Base-by-base conservation (phyloP, 2,888 invertebrate genomes). In the Shargacucullia verbasci region DNA sequence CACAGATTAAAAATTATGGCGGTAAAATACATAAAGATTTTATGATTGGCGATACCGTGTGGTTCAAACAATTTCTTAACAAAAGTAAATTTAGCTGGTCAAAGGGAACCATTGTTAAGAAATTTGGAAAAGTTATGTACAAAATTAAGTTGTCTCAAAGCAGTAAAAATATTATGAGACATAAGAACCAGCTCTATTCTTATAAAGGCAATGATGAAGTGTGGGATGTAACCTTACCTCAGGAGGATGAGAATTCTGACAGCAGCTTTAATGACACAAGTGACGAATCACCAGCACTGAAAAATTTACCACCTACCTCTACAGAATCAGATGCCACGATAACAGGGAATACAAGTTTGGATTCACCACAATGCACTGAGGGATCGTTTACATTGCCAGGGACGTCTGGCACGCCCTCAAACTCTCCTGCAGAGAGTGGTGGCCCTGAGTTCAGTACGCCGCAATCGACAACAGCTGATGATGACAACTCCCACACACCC, bases 131-230 rank as follows among this genome's bases (percentile, higher is more conserved):
- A 37, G 37, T 37, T 2, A 14, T 37, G 37, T 37, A 37, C 14
- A 37, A 14, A 14, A 14, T 37, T 4, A 14, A 37, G 14, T 14
- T 37, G 8, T 37, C n/a, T 8, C 6, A 14, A 37, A 15, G 14
- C 14, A 37, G 31, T 27, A 27, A 27, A 7, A 27, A 27, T 27
- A 27, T 27, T 7, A 27, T 27, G 25, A 43, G 13, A 10, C 43
- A 27, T 33, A 46, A 29, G 33, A 33, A 38, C 37, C 38, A 39
- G 29, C 56, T 52, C 64, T 53, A 48, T 57, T 53, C 59, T 49
- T 53, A 57, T 44, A 59, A 48, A 40, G 47, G 37, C 7, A 27
- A 7, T 3, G 27, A 27, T 27, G 27, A 27, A 5, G 7, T 27
- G 27, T 27, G 27, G 27, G 27, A 27, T 27, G 27, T 27, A 27